Evolutionary conservation across 2,113 vertebrate species (phyloP).

Genomic region (Sylvilagus bachmani): DNA sequence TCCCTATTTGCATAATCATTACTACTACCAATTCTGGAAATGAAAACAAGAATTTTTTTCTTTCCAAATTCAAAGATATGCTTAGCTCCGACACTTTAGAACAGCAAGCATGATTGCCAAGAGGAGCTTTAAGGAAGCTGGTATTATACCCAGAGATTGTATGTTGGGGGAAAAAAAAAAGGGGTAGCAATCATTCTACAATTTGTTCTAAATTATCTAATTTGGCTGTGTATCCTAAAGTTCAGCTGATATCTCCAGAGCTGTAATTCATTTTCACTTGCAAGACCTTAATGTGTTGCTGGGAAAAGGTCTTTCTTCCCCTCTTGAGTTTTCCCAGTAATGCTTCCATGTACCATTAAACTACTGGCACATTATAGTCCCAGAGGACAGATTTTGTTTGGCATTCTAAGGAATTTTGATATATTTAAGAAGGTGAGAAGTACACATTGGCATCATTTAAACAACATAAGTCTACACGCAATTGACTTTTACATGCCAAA

Average conservation of each 20-base stretch:
- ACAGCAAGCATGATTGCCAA: conserved; percentile 51
- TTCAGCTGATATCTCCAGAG: conserved; percentile 58
- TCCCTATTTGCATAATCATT: conserved; percentile 27
- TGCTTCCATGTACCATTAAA: conserved; percentile 72
- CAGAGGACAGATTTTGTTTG: conserved; percentile 80
- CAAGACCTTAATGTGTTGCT: conserved; percentile 49
- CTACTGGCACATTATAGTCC: conserved; percentile 77
- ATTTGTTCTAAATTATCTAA: conserved; percentile 61
- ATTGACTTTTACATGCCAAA: conserved; percentile 82
- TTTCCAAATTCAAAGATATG: conserved; percentile 45
- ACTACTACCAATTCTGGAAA: conserved; percentile 35
- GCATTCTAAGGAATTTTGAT: conserved; percentile 80
- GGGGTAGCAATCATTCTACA: conserved; percentile 53
- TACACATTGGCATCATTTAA: conserved; percentile 86
- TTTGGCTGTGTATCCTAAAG: conserved; percentile 55
- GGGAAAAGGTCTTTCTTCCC: conserved; percentile 34
- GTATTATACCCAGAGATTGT: conserved; percentile 30
- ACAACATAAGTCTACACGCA: conserved; percentile 83
- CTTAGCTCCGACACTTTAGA: conserved; percentile 57
- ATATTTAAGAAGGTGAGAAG: conserved; percentile 84
- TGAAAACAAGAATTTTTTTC: conserved; percentile 26
- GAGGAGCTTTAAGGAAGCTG: conserved; percentile 57
- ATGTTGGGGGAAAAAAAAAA: background rate
- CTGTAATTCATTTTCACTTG: conserved; percentile 56
- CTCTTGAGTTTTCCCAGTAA: conserved; percentile 63